Base-by-base conservation (phyloP, 2,797 vertebrate genomes). In the Spondyliosoma cantharus region DNA sequence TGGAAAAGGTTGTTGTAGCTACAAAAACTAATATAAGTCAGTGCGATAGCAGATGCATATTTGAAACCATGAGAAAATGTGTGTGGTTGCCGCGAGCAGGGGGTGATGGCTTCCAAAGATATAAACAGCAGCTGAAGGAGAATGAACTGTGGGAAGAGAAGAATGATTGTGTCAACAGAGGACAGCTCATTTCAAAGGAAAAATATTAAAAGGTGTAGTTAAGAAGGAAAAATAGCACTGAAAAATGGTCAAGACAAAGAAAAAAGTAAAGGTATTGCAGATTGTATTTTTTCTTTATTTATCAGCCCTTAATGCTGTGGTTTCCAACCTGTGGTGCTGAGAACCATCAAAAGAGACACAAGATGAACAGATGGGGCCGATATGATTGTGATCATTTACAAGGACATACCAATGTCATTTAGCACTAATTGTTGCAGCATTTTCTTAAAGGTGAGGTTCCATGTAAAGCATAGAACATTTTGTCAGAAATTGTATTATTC, bases 71-170 rank as follows among this genome's bases (percentile, higher is more conserved):
- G 27, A 27, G 43, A 0, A 56, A 68, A 24, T 32, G 37, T 37
- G 42, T 19, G 59, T 29, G 42, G 58, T 7, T 27, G 45, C 19
- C 43, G 50, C 22, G 52, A 52, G 50, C 13, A 70, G 42, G 63
- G 57, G 22, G 29, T n/a, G 16, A 63, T 48, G 56, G n/a, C n/a
- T 48, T 9, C 2, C 42, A 56, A 54, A 32, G 50, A 27, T 54
- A 27, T 56, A 56, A 70, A 69, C 57, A 56, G 56, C 29, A 59
- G 16, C 24, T 37, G 17, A 53, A 61, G 42, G 17, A 53, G 48
- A 17, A 37, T 9, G 43, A 59, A 25, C 24, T 53, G 63, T 45
- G 24, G 56, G n/a, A 43, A 16, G 63, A 45, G 19, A 0, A 19
- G 57, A 59, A n/a, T 5, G 24, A 52, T 8, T 24, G 29, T 25